phyloP scores from a whole-genome alignment of 2,888 invertebrate species.

The Tortricodes alternella region DNA sequence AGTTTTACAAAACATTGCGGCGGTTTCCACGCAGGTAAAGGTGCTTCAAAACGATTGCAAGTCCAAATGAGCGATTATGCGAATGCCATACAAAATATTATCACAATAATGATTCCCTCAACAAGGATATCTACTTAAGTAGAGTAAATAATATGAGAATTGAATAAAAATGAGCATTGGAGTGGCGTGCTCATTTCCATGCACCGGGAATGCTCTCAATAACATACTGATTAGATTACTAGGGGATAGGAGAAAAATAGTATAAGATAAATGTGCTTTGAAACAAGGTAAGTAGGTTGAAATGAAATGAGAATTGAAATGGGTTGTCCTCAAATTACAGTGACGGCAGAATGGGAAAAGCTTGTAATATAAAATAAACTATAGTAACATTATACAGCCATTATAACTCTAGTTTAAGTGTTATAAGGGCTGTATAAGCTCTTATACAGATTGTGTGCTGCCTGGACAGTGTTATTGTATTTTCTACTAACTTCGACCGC shows the following conservation, averaged over 20 bases:
- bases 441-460: too few relatives aligned
- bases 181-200: conserved; percentile 2
- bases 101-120: conserved; percentile 1
- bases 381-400: too few relatives aligned
- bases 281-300: too few relatives aligned
- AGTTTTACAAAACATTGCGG: too few relatives aligned
- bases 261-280: background rate
- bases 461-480: too few relatives aligned
- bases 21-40: background rate
- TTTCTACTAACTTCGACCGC: too few relatives aligned
- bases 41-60: background rate
- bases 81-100: background rate
- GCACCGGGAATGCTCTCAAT: background rate
- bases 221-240: background rate
- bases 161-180: conserved; percentile 19
- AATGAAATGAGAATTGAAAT: too few relatives aligned
- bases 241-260: background rate
- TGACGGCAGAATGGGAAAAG: too few relatives aligned
- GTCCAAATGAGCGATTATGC: background rate
- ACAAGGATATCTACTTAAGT: conserved; percentile 16
- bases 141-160: conserved; percentile 6
- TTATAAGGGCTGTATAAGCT: too few relatives aligned
- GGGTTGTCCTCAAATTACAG: too few relatives aligned
- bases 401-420: too few relatives aligned
- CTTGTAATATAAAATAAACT: too few relatives aligned